phyloP scores from a whole-genome alignment of 2,888 invertebrate genomes.

The Drosophila eohydei region DNA sequence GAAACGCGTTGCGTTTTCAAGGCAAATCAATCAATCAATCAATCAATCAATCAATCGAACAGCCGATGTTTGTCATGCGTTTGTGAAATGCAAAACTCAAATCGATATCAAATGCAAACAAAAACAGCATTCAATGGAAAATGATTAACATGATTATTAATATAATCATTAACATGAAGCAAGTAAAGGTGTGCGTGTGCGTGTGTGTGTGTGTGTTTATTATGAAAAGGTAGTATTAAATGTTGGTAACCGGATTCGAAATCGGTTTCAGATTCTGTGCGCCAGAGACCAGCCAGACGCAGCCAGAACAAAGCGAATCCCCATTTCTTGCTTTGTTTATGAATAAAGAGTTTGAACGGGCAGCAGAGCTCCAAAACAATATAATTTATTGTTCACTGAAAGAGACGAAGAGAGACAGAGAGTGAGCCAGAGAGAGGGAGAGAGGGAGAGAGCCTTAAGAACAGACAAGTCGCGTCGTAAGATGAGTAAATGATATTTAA shows the following conservation, averaged over 20 bases:
- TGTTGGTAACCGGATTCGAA: conserved; percentile 53
- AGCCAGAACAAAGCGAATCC: conserved; percentile 58
- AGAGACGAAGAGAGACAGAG: conserved; percentile 25
- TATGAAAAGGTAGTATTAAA: conserved; percentile 32
- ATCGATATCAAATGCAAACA: conserved; percentile 6
- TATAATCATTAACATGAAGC: conserved; percentile 24
- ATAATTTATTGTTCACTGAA: conserved; percentile 65
- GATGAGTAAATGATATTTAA: conserved; percentile 48
- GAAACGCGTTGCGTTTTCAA: conserved; percentile 67
- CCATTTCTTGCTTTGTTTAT: conserved; percentile 37
- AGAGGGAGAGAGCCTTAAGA: conserved; percentile 16
- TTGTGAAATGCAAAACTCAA: conserved; percentile 44
- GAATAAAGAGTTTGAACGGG: conserved; percentile 10
- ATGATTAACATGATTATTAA: conserved; percentile 47
- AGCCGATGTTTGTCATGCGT: conserved; percentile 29
- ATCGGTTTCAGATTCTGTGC: conserved; percentile 43
- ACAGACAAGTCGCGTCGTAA: conserved; percentile 18
- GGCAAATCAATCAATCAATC: conserved; percentile 46
- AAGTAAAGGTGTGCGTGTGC: background rate
- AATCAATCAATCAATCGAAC: conserved; percentile 17
- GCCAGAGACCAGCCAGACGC: conserved; percentile 17
- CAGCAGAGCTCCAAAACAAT: conserved; percentile 58
- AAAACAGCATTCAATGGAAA: conserved; percentile 28
- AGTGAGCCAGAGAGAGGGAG: background rate
- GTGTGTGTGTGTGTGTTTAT: conserved; percentile 4